A percentile compares a stretch with the other conserved stretches of the same genome.
Conservation (phyloP, 2,888 invertebrate genomes). For the Tetropium fuscum region DNA sequence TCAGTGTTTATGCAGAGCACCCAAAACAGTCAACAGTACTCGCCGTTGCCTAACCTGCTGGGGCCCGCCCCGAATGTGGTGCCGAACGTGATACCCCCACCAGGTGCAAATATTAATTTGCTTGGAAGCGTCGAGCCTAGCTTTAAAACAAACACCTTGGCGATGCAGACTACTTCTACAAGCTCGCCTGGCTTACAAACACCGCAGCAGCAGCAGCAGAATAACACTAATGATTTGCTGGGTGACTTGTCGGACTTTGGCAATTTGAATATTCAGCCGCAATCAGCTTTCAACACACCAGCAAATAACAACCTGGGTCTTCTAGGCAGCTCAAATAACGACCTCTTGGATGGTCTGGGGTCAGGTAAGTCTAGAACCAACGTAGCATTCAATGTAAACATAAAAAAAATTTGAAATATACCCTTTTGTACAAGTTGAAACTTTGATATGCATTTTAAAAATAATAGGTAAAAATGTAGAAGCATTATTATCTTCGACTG, state of each 20-base stretch:
- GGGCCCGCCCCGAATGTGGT: conserved; percentile 29
- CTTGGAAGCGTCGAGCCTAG: conserved; percentile 19
- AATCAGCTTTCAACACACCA: not conserved
- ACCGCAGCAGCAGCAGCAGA: conserved; percentile 22
- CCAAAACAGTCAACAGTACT: conserved; percentile 28
- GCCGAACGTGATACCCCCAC: conserved; percentile 40
- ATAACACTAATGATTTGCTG: conserved; percentile 53
- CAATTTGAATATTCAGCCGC: conserved; percentile 51
- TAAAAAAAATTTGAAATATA: no score
- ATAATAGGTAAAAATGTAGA: no score
- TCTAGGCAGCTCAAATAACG: conserved; percentile 36
- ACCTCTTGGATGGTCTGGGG: conserved; percentile 35
- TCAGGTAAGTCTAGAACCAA: conserved; percentile 32
- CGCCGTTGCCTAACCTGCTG: conserved; percentile 36
- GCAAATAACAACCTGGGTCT: conserved; percentile 43
- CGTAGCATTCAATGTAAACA: not conserved
- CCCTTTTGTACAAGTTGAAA: no score
- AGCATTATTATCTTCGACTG: no score
- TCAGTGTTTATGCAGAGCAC: conserved; percentile 71
- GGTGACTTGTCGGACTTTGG: conserved; percentile 58
- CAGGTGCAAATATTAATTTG: conserved; percentile 22
- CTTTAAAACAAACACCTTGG: conserved; percentile 32
- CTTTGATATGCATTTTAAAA: no score
- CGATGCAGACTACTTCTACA: conserved; percentile 32
- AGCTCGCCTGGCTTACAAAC: conserved; percentile 3